phyloP scores from a whole-genome alignment of 2,888 invertebrate genomes.

The Cerceris ruficornis region DNA sequence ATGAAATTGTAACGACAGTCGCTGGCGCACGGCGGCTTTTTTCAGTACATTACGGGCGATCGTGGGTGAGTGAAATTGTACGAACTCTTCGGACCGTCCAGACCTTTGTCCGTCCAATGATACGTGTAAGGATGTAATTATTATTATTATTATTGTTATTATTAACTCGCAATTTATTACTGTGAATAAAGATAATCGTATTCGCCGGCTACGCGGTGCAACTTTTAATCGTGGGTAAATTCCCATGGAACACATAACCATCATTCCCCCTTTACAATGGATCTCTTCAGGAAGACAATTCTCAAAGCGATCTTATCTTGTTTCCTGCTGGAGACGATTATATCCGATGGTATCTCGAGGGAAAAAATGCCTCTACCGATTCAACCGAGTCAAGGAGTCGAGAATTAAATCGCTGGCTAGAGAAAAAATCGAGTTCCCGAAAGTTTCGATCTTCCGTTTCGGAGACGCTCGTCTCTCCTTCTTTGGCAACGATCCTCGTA shows the following conservation, averaged over 20 bases:
- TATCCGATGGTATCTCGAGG: conserved; percentile 57
- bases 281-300: conserved; percentile 75
- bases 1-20: not conserved
- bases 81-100: conserved; percentile 37
- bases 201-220: conserved; percentile 75
- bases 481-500: too few species aligned
- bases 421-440: too few species aligned
- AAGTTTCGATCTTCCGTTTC: too few species aligned
- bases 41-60: conserved; percentile 4
- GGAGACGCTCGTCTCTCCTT: too few species aligned
- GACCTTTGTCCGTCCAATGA: conserved; percentile 70
- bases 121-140: conserved; percentile 75
- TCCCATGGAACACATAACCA: conserved; percentile 77
- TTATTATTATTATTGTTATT: conserved; percentile 53
- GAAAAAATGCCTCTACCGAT: conserved; percentile 43
- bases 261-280: conserved; percentile 75
- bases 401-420: conserved; percentile 18
- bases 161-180: conserved; percentile 76
- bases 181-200: conserved; percentile 78
- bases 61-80: conserved; percentile 14
- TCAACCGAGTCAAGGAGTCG: conserved; percentile 31
- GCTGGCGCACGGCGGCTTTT: too few species aligned
- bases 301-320: conserved; percentile 74
- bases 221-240: conserved; percentile 82
- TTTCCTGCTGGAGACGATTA: conserved; percentile 71